Evolutionary conservation across 1,140 invertebrate genomes (phyloP).

Genomic region (Pentalonia nigronervosa): DNA sequence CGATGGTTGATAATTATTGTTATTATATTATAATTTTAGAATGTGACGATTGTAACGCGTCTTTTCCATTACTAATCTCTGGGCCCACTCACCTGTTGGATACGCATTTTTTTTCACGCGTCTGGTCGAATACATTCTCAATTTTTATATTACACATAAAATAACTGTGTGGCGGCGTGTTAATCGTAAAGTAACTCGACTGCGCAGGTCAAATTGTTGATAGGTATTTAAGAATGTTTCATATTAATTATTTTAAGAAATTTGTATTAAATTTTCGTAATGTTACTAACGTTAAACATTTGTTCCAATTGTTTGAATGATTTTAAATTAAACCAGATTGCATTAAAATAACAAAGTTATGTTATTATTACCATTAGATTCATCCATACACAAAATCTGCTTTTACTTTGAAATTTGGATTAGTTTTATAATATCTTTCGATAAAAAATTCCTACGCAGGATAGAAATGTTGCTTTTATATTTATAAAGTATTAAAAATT

Average conservation of each 20-base stretch:
- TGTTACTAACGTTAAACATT: not conserved
- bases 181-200: too few relatives aligned
- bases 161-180: not conserved
- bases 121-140: too few relatives aligned
- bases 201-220: too few relatives aligned
- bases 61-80: not conserved
- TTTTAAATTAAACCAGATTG: not conserved
- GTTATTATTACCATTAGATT: not conserved
- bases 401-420: not conserved
- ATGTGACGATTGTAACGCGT: not conserved
- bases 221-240: too few relatives aligned
- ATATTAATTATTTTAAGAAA: too few relatives aligned
- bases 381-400: not conserved
- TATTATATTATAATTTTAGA: not conserved
- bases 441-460: not conserved
- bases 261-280: too few relatives aligned
- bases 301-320: too few relatives aligned
- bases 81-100: not conserved
- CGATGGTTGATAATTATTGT: not conserved
- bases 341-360: not conserved
- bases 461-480: too few relatives aligned
- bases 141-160: too few relatives aligned
- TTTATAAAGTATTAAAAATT: too few relatives aligned
- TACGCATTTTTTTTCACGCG: not conserved
- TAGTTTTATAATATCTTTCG: too few relatives aligned